phyloP scores from a whole-genome alignment of 2,888 invertebrate genomes.

The Pyrrhia umbra region DNA sequence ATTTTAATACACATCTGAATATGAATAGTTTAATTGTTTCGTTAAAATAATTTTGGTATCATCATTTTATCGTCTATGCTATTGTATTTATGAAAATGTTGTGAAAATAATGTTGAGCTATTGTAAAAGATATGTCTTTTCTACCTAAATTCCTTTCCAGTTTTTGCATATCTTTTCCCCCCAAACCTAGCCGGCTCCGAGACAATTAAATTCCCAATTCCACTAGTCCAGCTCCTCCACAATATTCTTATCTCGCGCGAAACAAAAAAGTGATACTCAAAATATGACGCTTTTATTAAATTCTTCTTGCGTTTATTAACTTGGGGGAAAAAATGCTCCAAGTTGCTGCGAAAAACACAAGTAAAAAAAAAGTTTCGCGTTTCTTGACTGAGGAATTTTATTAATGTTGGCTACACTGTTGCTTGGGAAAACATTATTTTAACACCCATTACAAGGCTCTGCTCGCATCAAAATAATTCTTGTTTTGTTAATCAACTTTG shows the following conservation, averaged over 20 bases:
- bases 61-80: not conserved
- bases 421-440: constrained; percentile 77
- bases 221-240: constrained; percentile 49
- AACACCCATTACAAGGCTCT: constrained; percentile 68
- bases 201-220: constrained; percentile 61
- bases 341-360: constrained; percentile 77
- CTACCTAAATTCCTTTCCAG: constrained; percentile 14
- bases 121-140: constrained; percentile 2
- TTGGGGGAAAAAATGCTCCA: constrained; percentile 77
- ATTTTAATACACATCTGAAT: constrained; percentile 12
- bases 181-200: constrained; percentile 26
- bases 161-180: constrained; percentile 34
- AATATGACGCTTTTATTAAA: constrained; percentile 88
- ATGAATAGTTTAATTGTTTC: constrained; percentile 35
- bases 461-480: constrained; percentile 58
- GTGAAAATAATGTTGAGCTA: not conserved
- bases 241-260: constrained; percentile 64
- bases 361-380: constrained; percentile 79
- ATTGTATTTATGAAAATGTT: constrained; percentile 18
- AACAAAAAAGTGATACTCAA: constrained; percentile 71
- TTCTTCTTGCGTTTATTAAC: constrained; percentile 85
- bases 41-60: not conserved
- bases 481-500: constrained; percentile 44
- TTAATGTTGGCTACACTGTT: constrained; percentile 81
- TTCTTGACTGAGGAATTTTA: constrained; percentile 85